Evolutionary conservation across 2,797 vertebrate species (phyloP).

Genomic region (Sciurus carolinensis): DNA sequence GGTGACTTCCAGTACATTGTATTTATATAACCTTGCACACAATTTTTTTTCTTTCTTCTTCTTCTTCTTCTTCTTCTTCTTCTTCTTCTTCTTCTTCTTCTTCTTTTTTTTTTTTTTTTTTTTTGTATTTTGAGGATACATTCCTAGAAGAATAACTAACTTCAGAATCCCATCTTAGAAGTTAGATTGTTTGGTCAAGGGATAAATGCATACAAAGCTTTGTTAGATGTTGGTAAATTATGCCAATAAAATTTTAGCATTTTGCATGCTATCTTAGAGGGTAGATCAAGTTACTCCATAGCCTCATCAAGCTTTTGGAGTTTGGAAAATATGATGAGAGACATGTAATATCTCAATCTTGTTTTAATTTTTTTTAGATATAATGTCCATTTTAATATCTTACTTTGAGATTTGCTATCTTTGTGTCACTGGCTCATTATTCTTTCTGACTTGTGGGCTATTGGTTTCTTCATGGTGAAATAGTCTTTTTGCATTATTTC

Average conservation of each 20-base stretch:
- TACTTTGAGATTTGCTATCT: not conserved
- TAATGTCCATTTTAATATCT: not conserved
- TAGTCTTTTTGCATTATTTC: not conserved
- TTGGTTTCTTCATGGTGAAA: not conserved
- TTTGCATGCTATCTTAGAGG: not conserved
- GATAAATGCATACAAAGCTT: not conserved
- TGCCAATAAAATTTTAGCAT: not conserved
- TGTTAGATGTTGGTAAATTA: not conserved
- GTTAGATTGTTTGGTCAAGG: not conserved
- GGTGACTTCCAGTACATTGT: fast-evolving
- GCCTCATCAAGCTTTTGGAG: not conserved
- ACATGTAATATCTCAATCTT: not conserved
- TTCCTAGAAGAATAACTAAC: not conserved
- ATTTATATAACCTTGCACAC: not conserved
- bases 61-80: too few species aligned
- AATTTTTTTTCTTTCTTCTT: too few species aligned
- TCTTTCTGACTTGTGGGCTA: not conserved
- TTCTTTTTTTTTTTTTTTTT: not conserved
- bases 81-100: too few species aligned
- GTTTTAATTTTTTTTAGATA: not conserved
- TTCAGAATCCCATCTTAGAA: not conserved
- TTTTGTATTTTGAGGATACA: too few species aligned
- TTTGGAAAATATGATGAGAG: not conserved
- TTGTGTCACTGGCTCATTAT: not conserved
- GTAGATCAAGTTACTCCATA: not conserved